Percentiles rank a stretch among this genome's conserved stretches.
phyloP scores from a whole-genome alignment of 1,140 invertebrate genomes.

The Zeugodacus cucurbitae region DNA sequence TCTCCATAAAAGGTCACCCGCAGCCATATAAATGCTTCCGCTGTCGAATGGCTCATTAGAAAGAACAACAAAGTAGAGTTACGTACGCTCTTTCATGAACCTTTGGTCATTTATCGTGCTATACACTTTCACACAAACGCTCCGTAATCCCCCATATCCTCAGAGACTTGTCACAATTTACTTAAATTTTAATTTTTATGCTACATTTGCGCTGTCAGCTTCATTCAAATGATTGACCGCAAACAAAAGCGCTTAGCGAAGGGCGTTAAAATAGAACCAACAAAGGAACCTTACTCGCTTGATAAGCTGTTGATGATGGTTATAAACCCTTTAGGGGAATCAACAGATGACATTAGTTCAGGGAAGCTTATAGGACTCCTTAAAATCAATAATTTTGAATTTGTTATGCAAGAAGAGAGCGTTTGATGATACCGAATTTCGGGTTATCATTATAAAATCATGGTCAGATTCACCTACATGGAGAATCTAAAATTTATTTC shows the following conservation, averaged over 20 bases:
- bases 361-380: too few species aligned
- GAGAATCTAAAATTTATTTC: too few species aligned
- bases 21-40: slow-evolving; percentile 27
- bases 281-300: not conserved
- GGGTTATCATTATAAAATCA: too few species aligned
- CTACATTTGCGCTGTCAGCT: not conserved
- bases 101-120: not conserved
- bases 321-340: not conserved
- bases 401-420: too few species aligned
- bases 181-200: slow-evolving; percentile 11
- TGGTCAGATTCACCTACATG: too few species aligned
- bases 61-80: not conserved
- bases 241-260: not conserved
- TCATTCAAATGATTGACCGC: not conserved
- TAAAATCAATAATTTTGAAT: too few species aligned
- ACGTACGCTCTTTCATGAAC: not conserved
- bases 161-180: not conserved
- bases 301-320: not conserved
- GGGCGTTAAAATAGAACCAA: not conserved
- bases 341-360: not conserved
- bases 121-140: not conserved
- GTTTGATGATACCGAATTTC: too few species aligned
- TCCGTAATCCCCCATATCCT: not conserved
- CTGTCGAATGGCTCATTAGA: not conserved
- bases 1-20: not conserved